These are phyloP conservation scores for Drosophila fulvimacula DNA, from an alignment of 2,888 invertebrate species.

Conservation along the genomic window DNA sequence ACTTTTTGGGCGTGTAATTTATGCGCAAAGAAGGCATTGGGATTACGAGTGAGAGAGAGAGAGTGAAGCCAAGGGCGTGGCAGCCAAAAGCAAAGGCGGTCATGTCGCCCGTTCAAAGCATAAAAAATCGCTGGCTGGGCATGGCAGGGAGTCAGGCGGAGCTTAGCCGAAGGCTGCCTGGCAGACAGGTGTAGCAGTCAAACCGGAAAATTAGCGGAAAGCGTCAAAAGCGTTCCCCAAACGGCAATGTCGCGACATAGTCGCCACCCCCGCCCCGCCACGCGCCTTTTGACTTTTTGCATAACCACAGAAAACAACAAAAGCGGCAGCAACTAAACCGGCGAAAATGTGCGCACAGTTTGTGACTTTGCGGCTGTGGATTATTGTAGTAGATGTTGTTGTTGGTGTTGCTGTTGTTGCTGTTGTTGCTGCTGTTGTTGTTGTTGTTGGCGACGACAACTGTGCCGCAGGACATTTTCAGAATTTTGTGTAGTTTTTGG, in stretches of 20 bases:
- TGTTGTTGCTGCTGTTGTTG: too few relatives aligned
- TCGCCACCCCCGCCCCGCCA: background rate
- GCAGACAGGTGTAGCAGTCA: conserved; percentile 74
- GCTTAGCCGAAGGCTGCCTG: conserved; percentile 28
- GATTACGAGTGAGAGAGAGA: conserved; percentile 55
- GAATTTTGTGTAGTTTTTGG: conserved; percentile 53
- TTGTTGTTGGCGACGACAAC: conserved; percentile 72
- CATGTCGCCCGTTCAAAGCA: conserved; percentile 35
- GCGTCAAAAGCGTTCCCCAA: conserved; percentile 80
- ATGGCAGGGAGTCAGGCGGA: background rate
- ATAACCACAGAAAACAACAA: conserved; percentile 60
- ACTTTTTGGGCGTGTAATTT: conserved; percentile 76
- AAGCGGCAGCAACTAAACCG: conserved; percentile 46
- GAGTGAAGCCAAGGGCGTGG: conserved; percentile 39
- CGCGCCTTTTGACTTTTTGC: conserved; percentile 54
- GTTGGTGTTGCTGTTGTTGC: conserved; percentile 16
- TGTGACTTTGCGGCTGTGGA: conserved; percentile 52
- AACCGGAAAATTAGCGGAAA: conserved; percentile 81
- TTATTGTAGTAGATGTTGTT: conserved; percentile 11
- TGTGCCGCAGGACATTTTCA: conserved; percentile 64
- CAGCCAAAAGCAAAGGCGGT: conserved; percentile 38
- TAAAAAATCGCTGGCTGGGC: conserved; percentile 10
- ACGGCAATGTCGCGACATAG: conserved; percentile 72
- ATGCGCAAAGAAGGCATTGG: conserved; percentile 78
- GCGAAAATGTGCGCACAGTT: conserved; percentile 73